Conservation (phyloP, 2,113 vertebrate genomes). For the Nothobranchius kuhntae region DNA sequence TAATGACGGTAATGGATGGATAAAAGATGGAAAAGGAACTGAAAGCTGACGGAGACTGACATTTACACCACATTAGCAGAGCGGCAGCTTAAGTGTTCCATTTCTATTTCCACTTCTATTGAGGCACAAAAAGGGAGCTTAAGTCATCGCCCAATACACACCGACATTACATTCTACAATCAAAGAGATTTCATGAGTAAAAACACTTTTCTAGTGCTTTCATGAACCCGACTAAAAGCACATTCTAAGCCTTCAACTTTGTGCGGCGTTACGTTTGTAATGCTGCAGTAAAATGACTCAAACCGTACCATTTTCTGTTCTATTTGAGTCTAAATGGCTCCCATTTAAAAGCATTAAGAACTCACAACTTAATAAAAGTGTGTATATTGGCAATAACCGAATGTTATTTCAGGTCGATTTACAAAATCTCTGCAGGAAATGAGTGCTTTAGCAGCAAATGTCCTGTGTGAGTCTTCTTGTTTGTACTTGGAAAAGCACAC, state of each 20-base stretch:
- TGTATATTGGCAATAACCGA: background rate
- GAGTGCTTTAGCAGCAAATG: background rate
- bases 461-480: too few relatives aligned
- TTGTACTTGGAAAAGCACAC: background rate
- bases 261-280: background rate
- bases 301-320: background rate
- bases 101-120: background rate
- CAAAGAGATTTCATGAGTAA: background rate
- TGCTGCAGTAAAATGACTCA: background rate
- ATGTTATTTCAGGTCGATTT: too few relatives aligned
- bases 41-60: conserved; percentile 4
- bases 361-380: background rate
- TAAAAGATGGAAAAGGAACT: conserved; percentile 4
- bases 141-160: background rate
- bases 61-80: conserved; percentile 1
- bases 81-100: background rate
- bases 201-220: background rate
- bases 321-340: background rate
- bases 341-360: background rate
- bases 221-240: background rate
- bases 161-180: background rate
- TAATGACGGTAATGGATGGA: background rate
- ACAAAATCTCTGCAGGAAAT: background rate
- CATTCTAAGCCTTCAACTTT: background rate
- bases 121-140: background rate